Evolutionary conservation across 2,797 vertebrate species (phyloP).

Genomic region (Gastrophryne carolinensis): DNA sequence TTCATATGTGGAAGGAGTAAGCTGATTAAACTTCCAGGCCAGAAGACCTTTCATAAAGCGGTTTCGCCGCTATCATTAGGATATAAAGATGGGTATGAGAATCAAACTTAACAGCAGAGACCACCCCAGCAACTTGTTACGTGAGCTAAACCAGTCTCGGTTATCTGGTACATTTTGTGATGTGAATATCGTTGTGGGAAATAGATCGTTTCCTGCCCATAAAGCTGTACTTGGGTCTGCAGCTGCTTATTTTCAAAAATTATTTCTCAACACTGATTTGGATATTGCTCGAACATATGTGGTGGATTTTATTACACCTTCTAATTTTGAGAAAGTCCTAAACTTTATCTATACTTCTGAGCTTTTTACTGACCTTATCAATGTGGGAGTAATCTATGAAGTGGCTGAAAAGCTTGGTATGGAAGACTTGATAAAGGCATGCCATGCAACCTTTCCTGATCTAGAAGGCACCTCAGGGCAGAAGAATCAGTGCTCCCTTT

Average conservation of each 20-base stretch:
- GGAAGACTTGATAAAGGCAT: constrained; percentile 83
- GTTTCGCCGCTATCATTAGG: constrained; percentile 10
- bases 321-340: constrained; percentile 94
- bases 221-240: constrained; percentile 89
- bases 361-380: constrained; percentile 90
- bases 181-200: constrained; percentile 87
- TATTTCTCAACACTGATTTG: constrained; percentile 76
- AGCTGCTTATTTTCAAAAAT: constrained; percentile 85
- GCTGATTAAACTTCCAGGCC: constrained; percentile 2
- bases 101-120: constrained; percentile 91
- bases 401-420: constrained; percentile 88
- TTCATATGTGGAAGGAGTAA: constrained; percentile 16
- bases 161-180: constrained; percentile 89
- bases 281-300: constrained; percentile 75
- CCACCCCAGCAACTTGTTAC: constrained; percentile 86
- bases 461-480: constrained; percentile 76
- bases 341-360: constrained; percentile 94
- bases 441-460: constrained; percentile 91
- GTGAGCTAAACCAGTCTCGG: constrained; percentile 90
- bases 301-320: constrained; percentile 88
- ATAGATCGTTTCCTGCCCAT: constrained; percentile 87
- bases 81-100: constrained; percentile 87
- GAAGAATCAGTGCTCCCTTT: constrained; percentile 64
- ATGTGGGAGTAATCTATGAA: constrained; percentile 93
- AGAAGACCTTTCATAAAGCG: not conserved